Evolutionary conservation across 1,140 invertebrate species (phyloP).

Genomic region (Achatina immaculata): DNA sequence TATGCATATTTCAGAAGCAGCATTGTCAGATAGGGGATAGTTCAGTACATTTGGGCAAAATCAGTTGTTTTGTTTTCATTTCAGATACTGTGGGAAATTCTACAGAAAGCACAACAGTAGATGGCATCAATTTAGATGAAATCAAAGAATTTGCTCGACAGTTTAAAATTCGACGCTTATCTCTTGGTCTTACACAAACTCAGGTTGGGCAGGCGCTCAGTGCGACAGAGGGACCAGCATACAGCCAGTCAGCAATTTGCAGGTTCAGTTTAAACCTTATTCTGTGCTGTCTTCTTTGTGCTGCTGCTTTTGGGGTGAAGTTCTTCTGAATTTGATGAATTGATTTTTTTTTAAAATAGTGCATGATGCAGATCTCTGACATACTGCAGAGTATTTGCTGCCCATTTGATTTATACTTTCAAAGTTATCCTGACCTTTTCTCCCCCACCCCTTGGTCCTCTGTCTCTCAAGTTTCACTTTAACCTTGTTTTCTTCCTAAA

Average conservation of each 20-base stretch:
- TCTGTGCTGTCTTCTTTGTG: neutral
- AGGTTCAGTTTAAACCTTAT: conserved; percentile 77
- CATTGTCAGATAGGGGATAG: too few species aligned
- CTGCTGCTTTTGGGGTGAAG: neutral
- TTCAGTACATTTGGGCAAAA: too few species aligned
- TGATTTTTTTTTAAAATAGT: too few species aligned
- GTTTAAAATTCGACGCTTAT: conserved; percentile 93
- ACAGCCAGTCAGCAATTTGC: conserved; percentile 99
- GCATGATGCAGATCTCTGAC: too few species aligned
- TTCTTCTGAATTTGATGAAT: neutral
- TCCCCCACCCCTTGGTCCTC: too few species aligned
- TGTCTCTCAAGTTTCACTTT: too few species aligned
- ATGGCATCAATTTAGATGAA: conserved; percentile 96
- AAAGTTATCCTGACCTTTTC: too few species aligned
- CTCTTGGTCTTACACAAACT: conserved; percentile 94
- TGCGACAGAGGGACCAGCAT: conserved; percentile 95
- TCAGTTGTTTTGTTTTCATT: conserved; percentile 23
- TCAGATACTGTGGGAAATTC: conserved; percentile 84
- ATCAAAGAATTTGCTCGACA: conserved; percentile 98
- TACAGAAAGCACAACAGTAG: conserved; percentile 91
- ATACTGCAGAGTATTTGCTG: too few species aligned
- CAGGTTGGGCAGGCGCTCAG: conserved; percentile 89
- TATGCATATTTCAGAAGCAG: too few species aligned
- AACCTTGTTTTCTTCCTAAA: too few species aligned
- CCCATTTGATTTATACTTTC: too few species aligned